Conservation (phyloP, 2,888 invertebrate species). For the Zygaena filipendulae region DNA sequence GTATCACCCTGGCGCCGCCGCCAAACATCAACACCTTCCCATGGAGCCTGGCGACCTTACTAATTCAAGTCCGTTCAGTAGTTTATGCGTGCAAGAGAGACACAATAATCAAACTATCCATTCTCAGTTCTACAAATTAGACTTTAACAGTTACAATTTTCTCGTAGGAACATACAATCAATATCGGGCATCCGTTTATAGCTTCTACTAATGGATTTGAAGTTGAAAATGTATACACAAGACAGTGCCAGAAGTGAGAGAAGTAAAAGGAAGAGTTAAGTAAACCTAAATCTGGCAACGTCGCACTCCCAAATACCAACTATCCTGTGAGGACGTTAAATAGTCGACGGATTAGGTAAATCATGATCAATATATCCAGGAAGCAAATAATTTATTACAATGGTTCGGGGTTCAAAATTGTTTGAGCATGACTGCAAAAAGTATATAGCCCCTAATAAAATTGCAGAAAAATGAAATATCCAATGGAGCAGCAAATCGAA, state of each 20-base stretch:
- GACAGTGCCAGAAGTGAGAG: neutral
- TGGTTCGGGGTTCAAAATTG: slow-evolving; percentile 3
- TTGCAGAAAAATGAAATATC: neutral
- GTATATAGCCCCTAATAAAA: slow-evolving; percentile 1
- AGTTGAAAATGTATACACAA: neutral
- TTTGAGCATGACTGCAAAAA: neutral
- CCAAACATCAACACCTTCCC: too few relatives aligned
- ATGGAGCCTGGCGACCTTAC: too few relatives aligned
- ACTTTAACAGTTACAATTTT: neutral
- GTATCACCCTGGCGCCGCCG: too few relatives aligned
- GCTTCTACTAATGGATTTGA: neutral
- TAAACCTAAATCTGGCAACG: slow-evolving; percentile 3
- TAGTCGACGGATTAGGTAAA: slow-evolving; percentile 3
- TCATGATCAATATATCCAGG: slow-evolving; percentile 4
- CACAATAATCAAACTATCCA: neutral
- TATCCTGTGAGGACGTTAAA: slow-evolving; percentile 4
- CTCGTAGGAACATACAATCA: slow-evolving; percentile 3
- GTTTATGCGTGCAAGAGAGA: neutral
- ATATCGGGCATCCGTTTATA: slow-evolving; percentile 2
- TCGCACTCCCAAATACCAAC: slow-evolving; percentile 2
- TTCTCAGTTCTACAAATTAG: neutral
- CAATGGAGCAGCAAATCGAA: neutral
- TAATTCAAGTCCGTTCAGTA: neutral
- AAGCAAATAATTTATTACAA: slow-evolving; percentile 3
- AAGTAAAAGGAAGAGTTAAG: slow-evolving; percentile 1